A percentile compares a stretch with the other conserved stretches of the same genome.
Evolutionary conservation across 2,113 vertebrate genomes (phyloP).

Genomic region (Platanista minor): DNA sequence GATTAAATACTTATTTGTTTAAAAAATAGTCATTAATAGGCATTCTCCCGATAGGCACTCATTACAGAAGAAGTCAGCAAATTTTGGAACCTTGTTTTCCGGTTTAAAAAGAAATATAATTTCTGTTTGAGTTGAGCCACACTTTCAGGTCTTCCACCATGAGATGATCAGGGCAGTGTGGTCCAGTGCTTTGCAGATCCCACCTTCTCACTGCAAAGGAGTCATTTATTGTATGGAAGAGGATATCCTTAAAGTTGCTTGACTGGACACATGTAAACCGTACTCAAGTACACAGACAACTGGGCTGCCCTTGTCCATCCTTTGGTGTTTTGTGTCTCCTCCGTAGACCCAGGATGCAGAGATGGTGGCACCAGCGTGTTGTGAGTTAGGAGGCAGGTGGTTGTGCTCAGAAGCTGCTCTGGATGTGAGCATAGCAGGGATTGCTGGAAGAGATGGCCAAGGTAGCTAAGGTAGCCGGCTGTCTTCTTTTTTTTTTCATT

Average conservation of each 20-base stretch:
- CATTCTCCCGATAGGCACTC: neutral
- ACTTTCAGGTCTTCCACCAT: neutral
- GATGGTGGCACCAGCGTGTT: neutral
- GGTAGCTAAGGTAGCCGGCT: neutral
- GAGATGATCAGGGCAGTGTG: too few species aligned
- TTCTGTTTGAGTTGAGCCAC: neutral
- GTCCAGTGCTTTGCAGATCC: neutral
- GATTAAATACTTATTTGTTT: neutral
- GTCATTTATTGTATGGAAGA: neutral
- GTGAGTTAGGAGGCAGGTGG: neutral
- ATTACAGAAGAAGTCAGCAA: neutral
- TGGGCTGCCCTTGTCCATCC: neutral
- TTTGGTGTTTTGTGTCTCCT: neutral
- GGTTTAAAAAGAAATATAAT: neutral
- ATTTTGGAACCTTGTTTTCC: neutral
- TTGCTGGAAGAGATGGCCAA: neutral
- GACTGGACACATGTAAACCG: fast-evolving
- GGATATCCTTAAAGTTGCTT: neutral
- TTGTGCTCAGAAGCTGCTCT: neutral
- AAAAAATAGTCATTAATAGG: neutral
- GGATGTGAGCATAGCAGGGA: neutral
- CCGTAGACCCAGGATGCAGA: neutral
- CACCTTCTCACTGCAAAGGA: neutral
- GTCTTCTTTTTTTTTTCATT: neutral
- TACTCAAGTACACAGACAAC: fast-evolving